Conservation (phyloP, 1,140 invertebrate genomes). For the Potamilus streckersoni region DNA sequence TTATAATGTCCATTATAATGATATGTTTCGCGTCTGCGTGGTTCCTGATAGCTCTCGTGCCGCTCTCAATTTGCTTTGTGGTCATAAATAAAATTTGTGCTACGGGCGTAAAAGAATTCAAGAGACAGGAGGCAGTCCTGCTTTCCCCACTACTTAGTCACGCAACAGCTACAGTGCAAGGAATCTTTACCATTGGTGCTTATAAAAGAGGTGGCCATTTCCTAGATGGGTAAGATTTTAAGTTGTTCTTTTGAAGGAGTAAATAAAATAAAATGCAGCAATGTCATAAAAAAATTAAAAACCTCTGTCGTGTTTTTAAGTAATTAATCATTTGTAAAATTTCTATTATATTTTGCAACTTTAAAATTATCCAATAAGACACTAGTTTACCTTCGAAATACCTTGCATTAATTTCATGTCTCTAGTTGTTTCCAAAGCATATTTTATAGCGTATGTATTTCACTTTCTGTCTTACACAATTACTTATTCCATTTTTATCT, state of each 20-base stretch:
- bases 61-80: conserved; percentile 72
- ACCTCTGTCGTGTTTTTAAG: too few species aligned
- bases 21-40: conserved; percentile 75
- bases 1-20: conserved; percentile 64
- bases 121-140: conserved; percentile 74
- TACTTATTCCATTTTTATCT: conserved; percentile 17
- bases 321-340: too few species aligned
- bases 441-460: too few species aligned
- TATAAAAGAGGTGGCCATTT: conserved; percentile 69
- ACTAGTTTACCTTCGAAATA: too few species aligned
- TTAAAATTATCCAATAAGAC: too few species aligned
- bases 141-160: conserved; percentile 77
- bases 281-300: too few species aligned
- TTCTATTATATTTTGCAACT: too few species aligned
- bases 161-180: conserved; percentile 75
- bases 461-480: too few species aligned
- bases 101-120: conserved; percentile 73
- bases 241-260: too few species aligned
- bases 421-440: too few species aligned
- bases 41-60: conserved; percentile 73
- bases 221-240: conserved; percentile 60
- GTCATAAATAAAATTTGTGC: conserved; percentile 70
- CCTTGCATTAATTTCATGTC: too few species aligned
- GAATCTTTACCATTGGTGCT: conserved; percentile 76
- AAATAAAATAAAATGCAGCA: too few species aligned